Evolutionary conservation across 1,140 invertebrate species (phyloP).

Genomic region (Sinonovacula constricta): DNA sequence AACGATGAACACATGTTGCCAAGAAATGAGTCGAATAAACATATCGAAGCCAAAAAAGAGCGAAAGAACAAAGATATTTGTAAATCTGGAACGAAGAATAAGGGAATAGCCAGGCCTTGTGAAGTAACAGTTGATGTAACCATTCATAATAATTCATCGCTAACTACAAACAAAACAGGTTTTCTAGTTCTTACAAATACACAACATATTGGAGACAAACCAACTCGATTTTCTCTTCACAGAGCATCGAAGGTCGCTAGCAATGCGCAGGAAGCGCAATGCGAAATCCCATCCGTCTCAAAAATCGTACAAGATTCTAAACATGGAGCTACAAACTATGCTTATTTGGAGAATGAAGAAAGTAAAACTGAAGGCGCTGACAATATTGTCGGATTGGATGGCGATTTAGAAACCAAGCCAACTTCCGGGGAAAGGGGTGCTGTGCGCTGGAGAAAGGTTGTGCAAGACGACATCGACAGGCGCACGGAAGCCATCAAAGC

Average conservation of each 20-base stretch:
- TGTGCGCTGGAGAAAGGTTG: background rate
- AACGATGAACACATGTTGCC: background rate
- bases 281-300: background rate
- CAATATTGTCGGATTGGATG: background rate
- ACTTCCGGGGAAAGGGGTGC: no score
- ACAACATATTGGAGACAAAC: no score
- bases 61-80: background rate
- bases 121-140: background rate
- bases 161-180: background rate
- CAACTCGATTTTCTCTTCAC: no score
- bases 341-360: background rate
- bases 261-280: background rate
- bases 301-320: background rate
- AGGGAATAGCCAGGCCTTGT: background rate
- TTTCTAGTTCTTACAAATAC: no score
- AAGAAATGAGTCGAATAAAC: background rate
- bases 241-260: background rate
- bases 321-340: background rate
- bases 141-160: background rate
- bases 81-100: background rate
- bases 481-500: background rate
- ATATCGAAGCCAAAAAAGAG: background rate
- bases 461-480: background rate
- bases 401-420: background rate
- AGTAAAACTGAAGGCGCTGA: background rate